phyloP scores from a whole-genome alignment of 2,888 invertebrate species.

The Ceraclea dissimilis region DNA sequence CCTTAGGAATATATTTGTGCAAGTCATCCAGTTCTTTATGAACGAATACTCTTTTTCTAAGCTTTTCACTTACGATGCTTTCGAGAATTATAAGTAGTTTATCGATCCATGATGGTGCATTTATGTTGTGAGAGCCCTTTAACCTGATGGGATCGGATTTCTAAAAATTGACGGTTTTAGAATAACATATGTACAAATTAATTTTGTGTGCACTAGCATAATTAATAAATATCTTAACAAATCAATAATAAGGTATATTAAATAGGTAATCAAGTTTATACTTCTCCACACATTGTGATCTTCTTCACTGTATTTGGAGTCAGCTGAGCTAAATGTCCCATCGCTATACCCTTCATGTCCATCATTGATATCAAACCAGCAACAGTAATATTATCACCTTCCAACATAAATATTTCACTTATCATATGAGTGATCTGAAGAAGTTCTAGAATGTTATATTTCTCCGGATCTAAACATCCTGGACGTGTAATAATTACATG shows the following conservation, averaged over 20 bases:
- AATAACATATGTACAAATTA: conserved; percentile 29
- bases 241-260: neutral
- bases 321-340: neutral
- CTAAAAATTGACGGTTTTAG: no score
- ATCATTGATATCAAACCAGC: neutral
- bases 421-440: neutral
- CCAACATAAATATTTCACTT: neutral
- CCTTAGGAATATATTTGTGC: conserved; percentile 43
- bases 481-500: neutral
- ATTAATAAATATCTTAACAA: neutral
- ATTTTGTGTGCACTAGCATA: no score
- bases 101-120: conserved; percentile 50
- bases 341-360: neutral
- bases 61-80: conserved; percentile 38
- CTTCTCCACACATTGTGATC: neutral
- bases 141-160: conserved; percentile 51
- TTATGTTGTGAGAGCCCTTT: conserved; percentile 51
- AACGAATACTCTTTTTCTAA: conserved; percentile 30
- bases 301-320: neutral
- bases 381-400: neutral
- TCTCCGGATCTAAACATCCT: neutral
- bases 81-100: conserved; percentile 47
- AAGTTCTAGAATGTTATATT: neutral
- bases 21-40: conserved; percentile 43
- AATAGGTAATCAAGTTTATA: neutral